Percentiles rank a stretch among this genome's conserved stretches.
These are phyloP conservation scores for Orthosia incerta DNA, from an alignment of 2,888 invertebrate genomes.

Conservation along the genomic window DNA sequence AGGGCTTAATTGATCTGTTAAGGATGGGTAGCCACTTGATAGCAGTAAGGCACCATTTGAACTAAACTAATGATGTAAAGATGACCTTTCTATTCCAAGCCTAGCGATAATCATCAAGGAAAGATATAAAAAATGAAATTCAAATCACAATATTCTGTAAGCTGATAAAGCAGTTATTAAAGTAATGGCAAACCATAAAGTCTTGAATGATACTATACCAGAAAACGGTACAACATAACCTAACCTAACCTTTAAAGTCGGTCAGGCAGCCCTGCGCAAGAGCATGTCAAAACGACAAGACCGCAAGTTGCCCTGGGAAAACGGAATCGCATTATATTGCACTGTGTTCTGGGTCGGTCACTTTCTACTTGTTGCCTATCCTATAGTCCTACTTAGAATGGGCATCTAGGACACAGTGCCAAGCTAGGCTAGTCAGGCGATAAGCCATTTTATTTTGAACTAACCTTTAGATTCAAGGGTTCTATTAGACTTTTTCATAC, in stretches of 20 bases:
- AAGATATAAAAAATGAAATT: background rate
- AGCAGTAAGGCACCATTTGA: background rate
- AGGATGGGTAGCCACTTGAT: background rate
- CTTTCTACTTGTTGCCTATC: constrained; percentile 44
- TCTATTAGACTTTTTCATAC: background rate
- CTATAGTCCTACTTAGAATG: constrained; percentile 17
- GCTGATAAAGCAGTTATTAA: background rate
- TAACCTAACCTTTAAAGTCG: constrained; percentile 16
- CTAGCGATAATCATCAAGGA: background rate
- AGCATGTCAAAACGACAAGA: constrained; percentile 43
- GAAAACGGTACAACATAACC: background rate
- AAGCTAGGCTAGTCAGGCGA: background rate
- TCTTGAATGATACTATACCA: background rate
- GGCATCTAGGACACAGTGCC: constrained; percentile 25
- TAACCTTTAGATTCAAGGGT: background rate
- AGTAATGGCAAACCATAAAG: background rate
- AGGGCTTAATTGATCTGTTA: too few species aligned
- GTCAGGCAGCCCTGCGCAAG: constrained; percentile 35
- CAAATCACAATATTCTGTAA: background rate
- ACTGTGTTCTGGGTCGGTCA: constrained; percentile 19
- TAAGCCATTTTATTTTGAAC: background rate
- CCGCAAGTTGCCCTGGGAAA: constrained; percentile 35
- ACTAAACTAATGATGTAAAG: constrained; percentile 3
- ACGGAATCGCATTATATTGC: constrained; percentile 37
- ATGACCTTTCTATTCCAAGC: background rate